Evolutionary conservation across 92 coral and sea anemone species (phyloP).

Genomic region (Phenganax marumi): DNA sequence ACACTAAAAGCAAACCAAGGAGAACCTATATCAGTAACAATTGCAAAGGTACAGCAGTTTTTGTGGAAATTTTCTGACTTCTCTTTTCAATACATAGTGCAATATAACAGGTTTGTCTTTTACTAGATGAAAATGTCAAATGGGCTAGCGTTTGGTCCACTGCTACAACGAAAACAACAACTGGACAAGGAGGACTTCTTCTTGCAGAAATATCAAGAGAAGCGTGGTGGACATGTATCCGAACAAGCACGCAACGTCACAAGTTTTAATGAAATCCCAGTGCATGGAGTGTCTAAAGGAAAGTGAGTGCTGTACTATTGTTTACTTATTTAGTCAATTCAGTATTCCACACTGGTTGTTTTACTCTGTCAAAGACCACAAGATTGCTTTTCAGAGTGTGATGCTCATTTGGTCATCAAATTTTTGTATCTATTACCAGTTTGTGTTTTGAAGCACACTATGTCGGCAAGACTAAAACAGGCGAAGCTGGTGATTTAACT

Average conservation of each 20-base stretch:
- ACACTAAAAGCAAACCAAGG: slow-evolving; percentile 36
- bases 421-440: neutral
- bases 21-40: slow-evolving; percentile 15
- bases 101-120: neutral
- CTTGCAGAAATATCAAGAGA: slow-evolving; percentile 12
- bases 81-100: neutral
- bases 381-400: neutral
- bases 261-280: slow-evolving; percentile 29
- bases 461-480: slow-evolving; percentile 31
- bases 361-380: neutral
- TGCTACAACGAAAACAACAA: slow-evolving; percentile 16
- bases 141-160: slow-evolving; percentile 19
- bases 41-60: slow-evolving; percentile 24
- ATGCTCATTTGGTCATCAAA: neutral
- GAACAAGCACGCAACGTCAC: neutral
- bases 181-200: slow-evolving; percentile 33
- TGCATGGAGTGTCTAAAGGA: slow-evolving; percentile 36
- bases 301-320: slow-evolving; percentile 11
- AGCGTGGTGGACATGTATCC: neutral
- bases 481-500: slow-evolving; percentile 37
- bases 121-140: slow-evolving; percentile 30
- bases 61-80: neutral
- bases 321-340: too few species aligned
- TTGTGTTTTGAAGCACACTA: slow-evolving; percentile 37
- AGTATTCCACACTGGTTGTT: neutral